Base-by-base conservation (phyloP, 2,797 vertebrate species). In the Syngnathus rostellatus region DNA sequence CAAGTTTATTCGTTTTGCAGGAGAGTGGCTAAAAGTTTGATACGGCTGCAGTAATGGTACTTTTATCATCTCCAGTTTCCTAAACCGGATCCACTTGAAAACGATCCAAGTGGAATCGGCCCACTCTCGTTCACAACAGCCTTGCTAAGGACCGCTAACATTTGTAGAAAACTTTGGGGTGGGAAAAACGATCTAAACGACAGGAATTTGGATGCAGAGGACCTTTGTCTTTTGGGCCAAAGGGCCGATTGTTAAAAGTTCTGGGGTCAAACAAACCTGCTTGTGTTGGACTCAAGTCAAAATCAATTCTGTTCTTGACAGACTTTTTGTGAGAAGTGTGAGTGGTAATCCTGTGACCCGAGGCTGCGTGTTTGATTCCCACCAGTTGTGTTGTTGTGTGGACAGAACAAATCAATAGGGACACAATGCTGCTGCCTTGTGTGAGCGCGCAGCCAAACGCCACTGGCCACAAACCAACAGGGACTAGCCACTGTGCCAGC, bases 321-420 rank as follows among this genome's bases (percentile, higher is more conserved):
- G 55, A 31, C 55, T 58, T 37, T 57, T 38, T 57, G n/a, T 10
- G n/a, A 53, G n/a, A 53, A 21, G 31, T 31, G 55, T 37, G 25
- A 58, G 55, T 16, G 55, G 31, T 17, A 17, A 31, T n/a, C 21
- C 17, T 61, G 9, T 61, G 58, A 41, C 55, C 55, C 8, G 31
- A 38, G 55, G 55, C 55, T 25, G 60, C 14, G 23, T 45, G 41
- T 62, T 62, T 62, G 40, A 62, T 46, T 23, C 60, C 41, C 60
- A 46, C 41, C 60, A 46, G 60, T 62, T 23, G 19, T 11, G 21
- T 45, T 43, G 60, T 62, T 25, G 45, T 31, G 45, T 48, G 62
- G 77, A 73, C 68, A 79, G 85, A 81, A 83, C 83, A 86, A 82
- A 87, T 87, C 88, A 31, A 87, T 87, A 71, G 5, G n/a, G 40